Evolutionary conservation across 1,140 invertebrate species (phyloP).

Genomic region (Drosophila subobscura): DNA sequence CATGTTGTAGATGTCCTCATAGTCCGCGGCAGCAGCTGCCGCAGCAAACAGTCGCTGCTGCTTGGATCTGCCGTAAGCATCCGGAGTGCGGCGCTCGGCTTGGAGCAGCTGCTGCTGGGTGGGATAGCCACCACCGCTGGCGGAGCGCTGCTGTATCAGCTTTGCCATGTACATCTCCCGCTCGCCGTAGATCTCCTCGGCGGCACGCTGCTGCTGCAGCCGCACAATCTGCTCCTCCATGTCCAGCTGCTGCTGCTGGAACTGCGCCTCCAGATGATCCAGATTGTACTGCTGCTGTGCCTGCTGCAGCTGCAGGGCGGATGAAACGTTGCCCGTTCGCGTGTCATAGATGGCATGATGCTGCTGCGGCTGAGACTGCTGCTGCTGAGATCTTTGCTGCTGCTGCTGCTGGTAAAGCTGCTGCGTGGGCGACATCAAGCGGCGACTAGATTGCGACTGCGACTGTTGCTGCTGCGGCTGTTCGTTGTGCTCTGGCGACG

Average conservation of each 20-base stretch:
- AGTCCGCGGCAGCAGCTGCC: constrained; percentile 85
- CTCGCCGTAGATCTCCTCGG: constrained; percentile 79
- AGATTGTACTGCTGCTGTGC: constrained; percentile 73
- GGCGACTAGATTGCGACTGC: constrained; percentile 66
- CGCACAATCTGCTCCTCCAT: constrained; percentile 79
- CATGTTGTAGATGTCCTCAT: constrained; percentile 90
- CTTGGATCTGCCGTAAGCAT: constrained; percentile 90
- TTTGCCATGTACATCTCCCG: constrained; percentile 81
- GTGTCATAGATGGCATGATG: constrained; percentile 83
- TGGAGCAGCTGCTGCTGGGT: constrained; percentile 56
- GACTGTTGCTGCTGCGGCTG: constrained; percentile 62
- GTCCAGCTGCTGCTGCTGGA: constrained; percentile 76
- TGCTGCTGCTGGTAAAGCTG: constrained; percentile 81
- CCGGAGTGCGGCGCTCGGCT: constrained; percentile 90
- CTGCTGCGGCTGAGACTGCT: constrained; percentile 68
- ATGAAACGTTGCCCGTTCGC: constrained; percentile 76
- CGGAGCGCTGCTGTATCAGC: constrained; percentile 73
- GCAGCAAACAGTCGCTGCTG: constrained; percentile 83
- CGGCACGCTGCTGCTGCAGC: constrained; percentile 69
- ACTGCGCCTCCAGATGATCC: constrained; percentile 76
- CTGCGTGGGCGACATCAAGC: constrained; percentile 80
- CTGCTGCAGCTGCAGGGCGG: constrained; percentile 71
- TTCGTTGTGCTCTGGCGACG: constrained; percentile 86
- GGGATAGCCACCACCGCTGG: constrained; percentile 40
- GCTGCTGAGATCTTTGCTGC: constrained; percentile 72